Percentiles rank a stretch among this genome's conserved stretches.
These are phyloP conservation scores for Chironomus riparius DNA, from an alignment of 2,888 invertebrate species.

Conservation along the genomic window DNA sequence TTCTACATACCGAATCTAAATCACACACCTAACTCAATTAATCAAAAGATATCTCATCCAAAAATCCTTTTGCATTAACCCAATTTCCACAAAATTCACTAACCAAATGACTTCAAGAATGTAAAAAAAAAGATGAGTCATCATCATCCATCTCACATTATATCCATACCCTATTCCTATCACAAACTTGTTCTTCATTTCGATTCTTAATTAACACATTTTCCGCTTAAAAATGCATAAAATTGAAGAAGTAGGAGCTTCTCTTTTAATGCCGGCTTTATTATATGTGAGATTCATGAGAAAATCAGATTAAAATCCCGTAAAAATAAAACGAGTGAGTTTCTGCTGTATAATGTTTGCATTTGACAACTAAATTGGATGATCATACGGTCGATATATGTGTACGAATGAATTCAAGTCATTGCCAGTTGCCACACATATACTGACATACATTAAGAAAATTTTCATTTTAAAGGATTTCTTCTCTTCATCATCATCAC, in stretches of 20 bases:
- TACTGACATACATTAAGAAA: background rate
- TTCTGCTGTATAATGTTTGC: background rate
- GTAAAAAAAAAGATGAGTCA: no score
- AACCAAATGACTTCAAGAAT: no score
- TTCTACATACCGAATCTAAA: background rate
- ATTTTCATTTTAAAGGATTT: background rate
- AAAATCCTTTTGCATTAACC: background rate
- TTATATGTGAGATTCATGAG: background rate
- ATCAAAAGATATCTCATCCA: no score
- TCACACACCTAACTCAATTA: no score
- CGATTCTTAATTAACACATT: conserved; percentile 17
- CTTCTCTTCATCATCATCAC: background rate
- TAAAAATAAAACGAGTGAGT: background rate
- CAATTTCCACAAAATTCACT: background rate
- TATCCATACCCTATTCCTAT: no score
- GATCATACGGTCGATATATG: background rate
- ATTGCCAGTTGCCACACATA: background rate
- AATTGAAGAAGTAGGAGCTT: conserved; percentile 8
- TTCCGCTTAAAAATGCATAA: conserved; percentile 25
- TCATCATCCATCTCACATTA: no score
- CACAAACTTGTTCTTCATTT: background rate
- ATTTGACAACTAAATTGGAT: conserved; percentile 25
- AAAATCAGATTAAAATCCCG: background rate
- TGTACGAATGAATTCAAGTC: background rate
- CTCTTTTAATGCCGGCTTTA: background rate